Evolutionary conservation across 2,113 vertebrate species (phyloP), one percentile per base, ranked within the genome.

Genomic region (Riparia riparia): DNA sequence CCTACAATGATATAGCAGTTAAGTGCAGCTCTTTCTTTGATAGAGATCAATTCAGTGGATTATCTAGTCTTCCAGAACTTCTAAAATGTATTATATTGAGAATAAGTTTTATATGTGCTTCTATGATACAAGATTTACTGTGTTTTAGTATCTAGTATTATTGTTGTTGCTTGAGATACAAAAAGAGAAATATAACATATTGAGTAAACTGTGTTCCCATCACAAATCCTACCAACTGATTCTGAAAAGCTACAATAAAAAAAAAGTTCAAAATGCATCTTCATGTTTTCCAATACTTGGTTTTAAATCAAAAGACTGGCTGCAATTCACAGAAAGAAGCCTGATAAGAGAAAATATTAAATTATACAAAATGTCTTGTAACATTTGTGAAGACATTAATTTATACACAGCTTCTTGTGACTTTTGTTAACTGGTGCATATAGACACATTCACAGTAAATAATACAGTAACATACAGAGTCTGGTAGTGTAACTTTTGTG

Each of bases 161-260:
- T 60, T 61, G 44, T 53, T 90, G 32, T 63, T 89, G 26, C 6
- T 50, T 92, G 39, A 95, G 50, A 66, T 39, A 82, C 15, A 88
- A 65, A 50, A 83, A 74, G 6, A 64, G 74, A 70, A 66, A 93
- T 63, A 47, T 18, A 74, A 57, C 50, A 31, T n/a, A 93, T 32
- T 91, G 37, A 79, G 54, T 32, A 82, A 82, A 41, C 69, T 86
- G 61, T 68, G 6, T 61, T 82, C 82, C 94, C 18, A 58, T 77
- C 65, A 74, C 31, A 73, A 54, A 85, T 82, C 39, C 61, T 91
- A 88, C 34, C 17, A 41, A 86, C 57, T 41, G 54, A 81, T 76
- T 81, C 19, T 34, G 63, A 61, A 87, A 97, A 92, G 34, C 25
- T 81, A 66, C 42, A 83, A 21, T 72, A 93, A 92, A 88, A 69